Evolutionary conservation across 2,113 vertebrate genomes (phyloP).

Genomic region (Pao palembangensis): DNA sequence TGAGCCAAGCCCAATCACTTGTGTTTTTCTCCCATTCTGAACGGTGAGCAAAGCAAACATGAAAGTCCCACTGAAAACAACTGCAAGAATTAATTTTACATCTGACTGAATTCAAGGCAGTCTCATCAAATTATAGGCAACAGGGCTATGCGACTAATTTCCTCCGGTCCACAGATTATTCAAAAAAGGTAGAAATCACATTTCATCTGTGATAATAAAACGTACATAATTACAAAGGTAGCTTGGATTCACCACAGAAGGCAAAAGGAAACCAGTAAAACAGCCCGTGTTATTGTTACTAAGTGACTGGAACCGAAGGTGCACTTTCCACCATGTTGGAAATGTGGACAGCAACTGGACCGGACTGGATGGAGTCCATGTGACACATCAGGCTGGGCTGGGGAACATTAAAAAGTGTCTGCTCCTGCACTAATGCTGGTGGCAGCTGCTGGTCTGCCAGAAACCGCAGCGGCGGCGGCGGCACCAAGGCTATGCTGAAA

Average conservation of each 20-base stretch:
- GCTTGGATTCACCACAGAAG: constrained; percentile 47
- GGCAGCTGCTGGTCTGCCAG: constrained; percentile 70
- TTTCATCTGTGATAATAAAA: constrained; percentile 71
- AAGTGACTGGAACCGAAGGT: constrained; percentile 42
- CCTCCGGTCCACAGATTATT: constrained; percentile 67
- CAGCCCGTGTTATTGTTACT: constrained; percentile 34
- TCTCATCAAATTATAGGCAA: constrained; percentile 73
- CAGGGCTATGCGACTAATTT: constrained; percentile 71
- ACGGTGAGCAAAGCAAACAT: constrained; percentile 70
- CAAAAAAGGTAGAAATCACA: constrained; percentile 57
- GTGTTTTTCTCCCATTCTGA: constrained; percentile 73
- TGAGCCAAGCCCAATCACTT: constrained; percentile 73
- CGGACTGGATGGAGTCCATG: constrained; percentile 64
- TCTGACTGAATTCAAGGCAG: constrained; percentile 75
- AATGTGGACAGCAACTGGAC: constrained; percentile 49
- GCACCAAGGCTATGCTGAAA: constrained; percentile 71
- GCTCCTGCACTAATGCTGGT: constrained; percentile 65
- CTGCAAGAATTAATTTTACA: constrained; percentile 75
- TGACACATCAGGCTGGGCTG: constrained; percentile 71
- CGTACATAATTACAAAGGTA: constrained; percentile 63
- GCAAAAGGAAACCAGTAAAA: constrained; percentile 35
- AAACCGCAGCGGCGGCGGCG: constrained; percentile 64
- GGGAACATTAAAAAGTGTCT: constrained; percentile 70
- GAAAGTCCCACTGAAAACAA: constrained; percentile 73
- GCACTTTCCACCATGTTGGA: constrained; percentile 34